Evolutionary conservation across 2,888 invertebrate genomes (phyloP).

Genomic region (Cheilosia soror): DNA sequence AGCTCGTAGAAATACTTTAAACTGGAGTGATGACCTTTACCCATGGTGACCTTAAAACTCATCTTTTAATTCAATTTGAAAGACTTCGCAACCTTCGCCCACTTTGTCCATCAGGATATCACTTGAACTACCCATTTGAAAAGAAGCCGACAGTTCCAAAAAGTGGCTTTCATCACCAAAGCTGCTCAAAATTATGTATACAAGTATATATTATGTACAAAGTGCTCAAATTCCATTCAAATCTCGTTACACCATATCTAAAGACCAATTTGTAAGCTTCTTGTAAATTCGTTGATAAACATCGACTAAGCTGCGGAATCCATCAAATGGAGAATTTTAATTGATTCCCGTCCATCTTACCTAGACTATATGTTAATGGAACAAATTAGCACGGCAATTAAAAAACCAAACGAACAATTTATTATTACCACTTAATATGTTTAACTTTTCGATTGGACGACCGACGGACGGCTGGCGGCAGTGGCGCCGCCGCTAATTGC

Average conservation of each 20-base stretch:
- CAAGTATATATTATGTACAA: neutral
- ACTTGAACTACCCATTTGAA: no score
- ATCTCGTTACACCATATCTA: neutral
- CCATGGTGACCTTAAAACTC: no score
- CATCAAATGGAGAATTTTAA: slow-evolving; percentile 24
- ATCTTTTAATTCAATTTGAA: no score
- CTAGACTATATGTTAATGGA: neutral
- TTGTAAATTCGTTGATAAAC: slow-evolving; percentile 5
- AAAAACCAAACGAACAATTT: slow-evolving; percentile 23
- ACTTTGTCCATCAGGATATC: no score
- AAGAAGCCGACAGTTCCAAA: no score
- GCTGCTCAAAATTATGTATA: no score
- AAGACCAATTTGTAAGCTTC: slow-evolving; percentile 5
- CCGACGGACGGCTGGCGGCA: neutral
- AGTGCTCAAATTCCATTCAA: neutral
- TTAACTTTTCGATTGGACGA: slow-evolving; percentile 6
- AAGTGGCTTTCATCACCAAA: neutral
- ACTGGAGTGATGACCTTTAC: no score
- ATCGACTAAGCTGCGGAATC: neutral
- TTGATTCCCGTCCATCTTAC: slow-evolving; percentile 12
- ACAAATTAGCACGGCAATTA: slow-evolving; percentile 39
- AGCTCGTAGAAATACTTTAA: no score
- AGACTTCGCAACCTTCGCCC: no score
- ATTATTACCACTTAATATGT: slow-evolving; percentile 20
- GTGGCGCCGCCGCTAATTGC: slow-evolving; percentile 1